Evolutionary conservation across 37 sponge, comb jelly and placozoan genomes (phyloP), one percentile per base, ranked within the genome.

Genomic region (Spongilla lacustris): DNA sequence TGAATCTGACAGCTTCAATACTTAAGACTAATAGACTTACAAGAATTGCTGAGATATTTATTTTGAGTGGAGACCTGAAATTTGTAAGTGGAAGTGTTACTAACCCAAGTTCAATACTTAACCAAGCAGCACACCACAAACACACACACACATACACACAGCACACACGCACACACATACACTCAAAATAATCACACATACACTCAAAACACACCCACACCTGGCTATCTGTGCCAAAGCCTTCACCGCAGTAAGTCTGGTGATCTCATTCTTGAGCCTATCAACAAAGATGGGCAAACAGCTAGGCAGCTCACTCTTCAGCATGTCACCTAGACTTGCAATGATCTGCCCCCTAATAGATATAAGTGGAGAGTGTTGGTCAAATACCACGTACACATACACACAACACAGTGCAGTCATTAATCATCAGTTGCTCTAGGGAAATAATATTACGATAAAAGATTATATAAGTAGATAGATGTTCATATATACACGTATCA

Each of bases 231-330:
- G 89, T 79, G 86, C 93, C 70, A 98, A 46, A 26, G 96, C 94
- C 74, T 93, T 89, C 29, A 98, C 99, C 0, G 99, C 84, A n/a
- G 97, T 93, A 8, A 98, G 88, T 32, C 99, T 73, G 10, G 99
- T 98, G 71, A 96, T 98, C 79, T 98, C 99, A 73, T 98, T 98
- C 66, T 87, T 71, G 36, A 98, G 89, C 50, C 99, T 73, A 69
- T 93, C 95, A 68, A 98, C 88, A 77, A 97, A 97, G 50, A 98
- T 93, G 28, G 97, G 96, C 68, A 95, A 86, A 49, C 97, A 97
- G 34, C 73, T 86, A 17, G 86, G 32, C 50, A 98, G 90, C 66
- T 98, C 72, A 1, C 72, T 31, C 31, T 36, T 19, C 17, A 98
- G 89, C 4, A 82, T 30, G 74, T 97, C 94, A 0, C 97, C 99